Evolutionary conservation across 2,888 invertebrate species (phyloP), one percentile per base, ranked within the genome.

Genomic region (Coleophora deauratella): DNA sequence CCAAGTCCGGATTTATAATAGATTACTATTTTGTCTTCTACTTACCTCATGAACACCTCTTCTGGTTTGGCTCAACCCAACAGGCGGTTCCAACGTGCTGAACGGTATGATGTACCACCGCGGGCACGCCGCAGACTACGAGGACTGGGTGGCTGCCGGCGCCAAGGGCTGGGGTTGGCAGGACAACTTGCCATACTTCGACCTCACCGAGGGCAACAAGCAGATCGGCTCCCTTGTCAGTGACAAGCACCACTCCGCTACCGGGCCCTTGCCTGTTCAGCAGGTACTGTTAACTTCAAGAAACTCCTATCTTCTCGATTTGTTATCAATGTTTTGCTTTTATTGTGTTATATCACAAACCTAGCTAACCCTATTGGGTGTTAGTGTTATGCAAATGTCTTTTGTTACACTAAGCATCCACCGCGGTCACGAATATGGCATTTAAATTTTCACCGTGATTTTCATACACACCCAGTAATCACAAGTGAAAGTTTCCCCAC

Each of bases 61-160:
- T n/a, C n/a, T n/a, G n/a, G n/a, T n/a, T n/a, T n/a, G n/a, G n/a
- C n/a, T n/a, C n/a, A n/a, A n/a, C n/a, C n/a, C n/a, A n/a, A n/a
- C 41, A 55, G 94, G 93, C 10, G 94, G 93, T 0, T 82, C 86
- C 41, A 88, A 88, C 40, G 88, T 90, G 0, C 82, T 93, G 10
- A 93, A 94, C 66, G 93, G 93, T 6, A 93, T 94, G 94, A 92
- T 91, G 89, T 94, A 93, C 65, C 89, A 91, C 50, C 84, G 92
- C 13, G 94, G 93, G 0, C 91, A 91, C 55, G 76, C 88, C 0
- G 86, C 77, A 8, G 93, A 94, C 65, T 94, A 89, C 70, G 89
- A 92, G 45, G 82, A 87, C 43, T 94, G 93, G 93, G 91, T 86
- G 4, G 68, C 66, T 0, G 81, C 84, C 13, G 93, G 93, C 0